Conservation (phyloP, 2,888 invertebrate genomes). For the Thereva unica region DNA sequence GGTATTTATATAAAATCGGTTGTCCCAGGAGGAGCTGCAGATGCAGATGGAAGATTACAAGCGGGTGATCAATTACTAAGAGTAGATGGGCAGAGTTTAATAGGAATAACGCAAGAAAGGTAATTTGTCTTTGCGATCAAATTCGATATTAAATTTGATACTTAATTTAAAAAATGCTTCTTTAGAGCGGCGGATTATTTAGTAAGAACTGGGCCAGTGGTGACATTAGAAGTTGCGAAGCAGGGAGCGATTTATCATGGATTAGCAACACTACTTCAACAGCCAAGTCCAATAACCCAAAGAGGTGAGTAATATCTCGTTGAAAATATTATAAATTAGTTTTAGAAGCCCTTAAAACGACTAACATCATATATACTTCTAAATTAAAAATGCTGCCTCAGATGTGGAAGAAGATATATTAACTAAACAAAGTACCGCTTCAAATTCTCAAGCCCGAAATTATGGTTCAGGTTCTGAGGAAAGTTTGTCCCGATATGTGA, state of each 20-base stretch:
- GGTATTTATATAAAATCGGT: constrained; percentile 99
- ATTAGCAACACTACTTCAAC: constrained; percentile 86
- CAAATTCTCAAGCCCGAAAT: constrained; percentile 41
- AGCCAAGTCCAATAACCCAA: constrained; percentile 82
- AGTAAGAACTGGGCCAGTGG: constrained; percentile 90
- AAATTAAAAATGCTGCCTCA: constrained; percentile 17
- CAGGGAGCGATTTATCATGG: constrained; percentile 98
- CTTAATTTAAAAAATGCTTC: constrained; percentile 16
- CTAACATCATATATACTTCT: not conserved
- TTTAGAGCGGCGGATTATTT: constrained; percentile 91
- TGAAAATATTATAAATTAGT: too few relatives aligned
- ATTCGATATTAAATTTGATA: not conserved
- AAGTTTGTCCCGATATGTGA: constrained; percentile 51
- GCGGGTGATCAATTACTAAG: constrained; percentile 96
- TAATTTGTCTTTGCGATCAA: constrained; percentile 45
- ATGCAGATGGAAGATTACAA: constrained; percentile 89
- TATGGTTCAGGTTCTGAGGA: constrained; percentile 56
- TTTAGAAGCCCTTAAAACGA: not conserved
- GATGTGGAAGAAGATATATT: constrained; percentile 39
- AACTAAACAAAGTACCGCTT: constrained; percentile 15
- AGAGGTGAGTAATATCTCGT: constrained; percentile 63
- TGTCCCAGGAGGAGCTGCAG: constrained; percentile 90
- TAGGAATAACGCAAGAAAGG: constrained; percentile 82
- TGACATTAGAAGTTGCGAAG: constrained; percentile 94
- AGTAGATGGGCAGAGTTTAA: constrained; percentile 94